Conservation (phyloP, 2,113 vertebrate genomes). For the Halichoeres trimaculatus region DNA sequence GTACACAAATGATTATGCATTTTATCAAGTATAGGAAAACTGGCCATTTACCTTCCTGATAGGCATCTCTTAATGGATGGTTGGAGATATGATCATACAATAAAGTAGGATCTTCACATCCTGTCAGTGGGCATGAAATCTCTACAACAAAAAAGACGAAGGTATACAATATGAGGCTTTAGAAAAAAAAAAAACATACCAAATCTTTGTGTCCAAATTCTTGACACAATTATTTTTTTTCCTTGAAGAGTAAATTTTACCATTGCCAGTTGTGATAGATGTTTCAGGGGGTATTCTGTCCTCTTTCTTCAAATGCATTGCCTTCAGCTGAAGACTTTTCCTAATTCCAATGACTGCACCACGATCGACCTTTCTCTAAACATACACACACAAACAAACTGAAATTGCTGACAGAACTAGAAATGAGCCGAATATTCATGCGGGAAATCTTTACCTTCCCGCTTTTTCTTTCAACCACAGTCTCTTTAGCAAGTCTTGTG, state of each 20-base stretch:
- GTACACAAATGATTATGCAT: neutral
- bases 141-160: conserved; percentile 49
- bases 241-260: conserved; percentile 38
- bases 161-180: neutral
- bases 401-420: neutral
- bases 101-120: conserved; percentile 82
- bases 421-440: neutral
- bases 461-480: conserved; percentile 32
- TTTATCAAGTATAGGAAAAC: neutral
- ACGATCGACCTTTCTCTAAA: conserved; percentile 31
- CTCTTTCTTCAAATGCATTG: conserved; percentile 82
- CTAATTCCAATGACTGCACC: conserved; percentile 71
- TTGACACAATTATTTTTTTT: neutral
- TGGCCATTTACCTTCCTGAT: conserved; percentile 81
- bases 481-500: conserved; percentile 19
- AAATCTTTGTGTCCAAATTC: too few species aligned
- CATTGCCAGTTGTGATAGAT: conserved; percentile 18
- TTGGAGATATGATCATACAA: conserved; percentile 86
- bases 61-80: conserved; percentile 80
- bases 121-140: conserved; percentile 62
- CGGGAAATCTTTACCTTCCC: neutral
- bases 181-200: neutral
- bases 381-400: conserved; percentile 13
- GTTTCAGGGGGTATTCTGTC: conserved; percentile 53
- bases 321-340: conserved; percentile 79